These are phyloP conservation scores for Grantiella picta DNA, from an alignment of 2,113 vertebrate genomes.

Conservation along the genomic window DNA sequence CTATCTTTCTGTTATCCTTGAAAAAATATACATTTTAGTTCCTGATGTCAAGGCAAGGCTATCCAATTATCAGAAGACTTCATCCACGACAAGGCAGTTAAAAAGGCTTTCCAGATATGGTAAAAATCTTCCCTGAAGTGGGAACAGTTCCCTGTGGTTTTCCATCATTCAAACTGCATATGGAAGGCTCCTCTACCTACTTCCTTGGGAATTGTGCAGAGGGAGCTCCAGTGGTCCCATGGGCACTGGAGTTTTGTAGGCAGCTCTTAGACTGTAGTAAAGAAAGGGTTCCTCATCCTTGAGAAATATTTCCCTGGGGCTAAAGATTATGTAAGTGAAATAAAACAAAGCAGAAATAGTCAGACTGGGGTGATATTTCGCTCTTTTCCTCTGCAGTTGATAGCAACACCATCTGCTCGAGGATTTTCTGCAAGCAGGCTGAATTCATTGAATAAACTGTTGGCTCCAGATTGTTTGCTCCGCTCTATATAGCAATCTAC, in stretches of 20 bases:
- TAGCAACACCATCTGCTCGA: constrained; percentile 34
- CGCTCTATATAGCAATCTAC: constrained; percentile 18
- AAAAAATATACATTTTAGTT: neutral
- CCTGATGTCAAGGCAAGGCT: neutral
- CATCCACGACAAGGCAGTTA: neutral
- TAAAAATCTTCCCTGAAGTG: neutral
- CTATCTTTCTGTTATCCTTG: neutral
- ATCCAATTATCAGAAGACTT: neutral
- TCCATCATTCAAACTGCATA: neutral
- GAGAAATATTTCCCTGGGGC: neutral
- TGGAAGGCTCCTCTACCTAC: neutral
- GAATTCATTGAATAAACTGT: constrained; percentile 21
- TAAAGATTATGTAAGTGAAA: neutral
- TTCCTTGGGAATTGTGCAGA: neutral
- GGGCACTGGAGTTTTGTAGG: neutral
- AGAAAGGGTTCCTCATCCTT: neutral
- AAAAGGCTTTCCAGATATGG: neutral
- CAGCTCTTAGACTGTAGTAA: neutral
- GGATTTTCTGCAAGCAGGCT: constrained; percentile 27
- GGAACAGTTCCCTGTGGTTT: neutral
- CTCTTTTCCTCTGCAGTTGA: neutral
- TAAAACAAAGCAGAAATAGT: constrained; percentile 6
- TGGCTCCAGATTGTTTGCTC: constrained; percentile 46
- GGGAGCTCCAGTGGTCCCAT: neutral
- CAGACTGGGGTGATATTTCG: neutral